Evolutionary conservation across 2,113 vertebrate species (phyloP), one percentile per base, ranked within the genome.

Genomic region (Ceyx margarethae): DNA sequence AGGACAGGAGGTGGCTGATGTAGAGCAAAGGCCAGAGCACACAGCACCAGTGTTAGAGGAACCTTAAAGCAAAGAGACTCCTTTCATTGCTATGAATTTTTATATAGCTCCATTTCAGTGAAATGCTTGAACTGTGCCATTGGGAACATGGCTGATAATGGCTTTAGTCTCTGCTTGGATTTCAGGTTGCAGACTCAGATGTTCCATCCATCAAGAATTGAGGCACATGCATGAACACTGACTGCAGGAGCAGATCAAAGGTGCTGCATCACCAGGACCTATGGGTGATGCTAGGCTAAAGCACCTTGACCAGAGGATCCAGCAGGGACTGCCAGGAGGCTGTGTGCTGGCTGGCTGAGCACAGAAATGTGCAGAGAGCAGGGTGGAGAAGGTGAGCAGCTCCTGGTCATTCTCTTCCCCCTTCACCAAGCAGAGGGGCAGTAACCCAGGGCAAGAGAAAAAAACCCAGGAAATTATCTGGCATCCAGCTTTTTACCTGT

Each of bases 241-340:
- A 4, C 42, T 16, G 16, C 16, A 51, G 62, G 42, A 29, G 60
- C 1, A 46, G 7, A 5, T 15, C 40, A 13, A 12, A n/a, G 11
- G 57, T 13, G 10, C 17, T 2, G 0, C 4, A 3, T 21, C 31
- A 1, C 48, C 10, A 35, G 15, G 17, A 43, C 22, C 26, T 1
- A 0, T 2, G 43, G n/a, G 2, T 15, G 42, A 37, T 10, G 40
- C 40, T 73, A 42, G n/a, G 13, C 66, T 56, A 31, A 17, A n/a
- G 4, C 68, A 4, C 25, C 29, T 25, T 1, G 0, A 13, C 11
- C 13, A 9, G 29, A 3, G 9, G 4, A 29, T 15, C 14, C 17
- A 7, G 26, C 3, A 1, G 15, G 40, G 56, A 29, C 15, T 1
- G 1, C 29, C 22, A 19, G 53, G 26, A 15, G 42, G 29, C 68